Conservation (phyloP, 2,113 vertebrate genomes). For the Merops nubicus region DNA sequence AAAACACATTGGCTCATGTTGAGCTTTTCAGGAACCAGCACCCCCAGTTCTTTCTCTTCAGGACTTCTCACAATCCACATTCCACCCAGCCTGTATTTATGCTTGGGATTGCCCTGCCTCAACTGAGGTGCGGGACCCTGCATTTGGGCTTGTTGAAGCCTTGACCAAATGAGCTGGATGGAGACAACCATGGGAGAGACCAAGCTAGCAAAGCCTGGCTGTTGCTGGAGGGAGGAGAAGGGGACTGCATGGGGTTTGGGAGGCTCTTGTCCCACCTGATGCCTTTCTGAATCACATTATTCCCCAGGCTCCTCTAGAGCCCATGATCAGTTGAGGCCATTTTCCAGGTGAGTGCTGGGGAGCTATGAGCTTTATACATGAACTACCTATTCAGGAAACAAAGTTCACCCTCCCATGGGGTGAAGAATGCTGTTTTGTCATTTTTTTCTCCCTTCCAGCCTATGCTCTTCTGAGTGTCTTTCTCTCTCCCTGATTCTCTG, state of each 20-base stretch:
- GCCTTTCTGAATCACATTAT: neutral
- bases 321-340: neutral
- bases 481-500: neutral
- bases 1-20: too few relatives aligned
- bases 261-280: neutral
- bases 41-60: too few relatives aligned
- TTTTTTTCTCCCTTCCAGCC: neutral
- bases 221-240: neutral
- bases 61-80: too few relatives aligned
- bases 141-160: too few relatives aligned
- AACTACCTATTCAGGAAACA: neutral
- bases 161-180: fast-evolving
- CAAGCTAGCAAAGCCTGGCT: neutral
- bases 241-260: neutral
- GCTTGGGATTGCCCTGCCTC: too few relatives aligned
- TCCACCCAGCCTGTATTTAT: too few relatives aligned
- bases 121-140: too few relatives aligned
- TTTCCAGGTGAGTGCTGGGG: neutral
- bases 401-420: neutral
- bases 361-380: neutral
- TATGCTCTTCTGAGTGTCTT: neutral
- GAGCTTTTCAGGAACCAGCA: too few relatives aligned
- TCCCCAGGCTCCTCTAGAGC: neutral
- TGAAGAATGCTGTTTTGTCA: neutral
- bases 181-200: fast-evolving